phyloP scores from a whole-genome alignment of 2,888 invertebrate genomes.

The Agonopterix arenella region DNA sequence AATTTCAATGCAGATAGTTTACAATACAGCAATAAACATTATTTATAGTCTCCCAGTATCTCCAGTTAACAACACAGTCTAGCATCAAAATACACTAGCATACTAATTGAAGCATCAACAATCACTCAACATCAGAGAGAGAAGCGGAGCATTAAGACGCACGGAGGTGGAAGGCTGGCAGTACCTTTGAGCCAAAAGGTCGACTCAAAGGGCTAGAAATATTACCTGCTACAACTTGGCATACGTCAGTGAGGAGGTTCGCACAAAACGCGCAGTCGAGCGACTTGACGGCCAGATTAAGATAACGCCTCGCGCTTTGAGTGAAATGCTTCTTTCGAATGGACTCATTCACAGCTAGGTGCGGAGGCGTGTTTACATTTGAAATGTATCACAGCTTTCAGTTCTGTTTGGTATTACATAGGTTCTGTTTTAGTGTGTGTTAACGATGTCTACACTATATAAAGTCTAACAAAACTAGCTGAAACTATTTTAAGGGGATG shows the following conservation, averaged over 20 bases:
- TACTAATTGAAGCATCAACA: constrained; percentile 28
- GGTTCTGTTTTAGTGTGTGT: too few relatives aligned
- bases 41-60: too few relatives aligned
- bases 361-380: constrained; percentile 36
- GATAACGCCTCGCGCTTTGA: constrained; percentile 50
- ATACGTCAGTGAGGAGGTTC: constrained; percentile 2
- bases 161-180: constrained; percentile 26
- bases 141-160: constrained; percentile 31
- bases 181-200: constrained; percentile 13
- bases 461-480: too few relatives aligned
- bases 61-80: too few relatives aligned
- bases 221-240: constrained; percentile 34
- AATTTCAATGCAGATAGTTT: too few relatives aligned
- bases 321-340: constrained; percentile 30
- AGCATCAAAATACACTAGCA: not conserved
- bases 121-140: constrained; percentile 25
- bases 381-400: constrained; percentile 25
- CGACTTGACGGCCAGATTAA: constrained; percentile 55
- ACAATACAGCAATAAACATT: too few relatives aligned
- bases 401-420: not conserved
- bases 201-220: constrained; percentile 51
- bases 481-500: too few relatives aligned
- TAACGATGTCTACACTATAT: too few relatives aligned
- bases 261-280: constrained; percentile 7
- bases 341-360: constrained; percentile 31